Conservation (phyloP, 2,888 invertebrate species). For the Hyalella azteca region DNA sequence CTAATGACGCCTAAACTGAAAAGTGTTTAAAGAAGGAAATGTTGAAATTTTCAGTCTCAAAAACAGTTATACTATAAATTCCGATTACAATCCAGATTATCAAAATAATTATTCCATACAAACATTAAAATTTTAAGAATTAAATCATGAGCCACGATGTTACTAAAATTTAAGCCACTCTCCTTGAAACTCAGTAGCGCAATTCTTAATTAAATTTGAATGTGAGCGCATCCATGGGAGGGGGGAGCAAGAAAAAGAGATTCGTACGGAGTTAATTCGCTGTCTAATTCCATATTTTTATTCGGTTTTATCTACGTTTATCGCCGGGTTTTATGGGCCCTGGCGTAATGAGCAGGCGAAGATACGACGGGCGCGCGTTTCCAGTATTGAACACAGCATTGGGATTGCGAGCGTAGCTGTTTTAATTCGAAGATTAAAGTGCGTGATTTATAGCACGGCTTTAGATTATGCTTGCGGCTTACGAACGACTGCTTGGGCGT, state of each 20-base stretch:
- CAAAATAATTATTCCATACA: too few relatives aligned
- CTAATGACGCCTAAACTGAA: too few relatives aligned
- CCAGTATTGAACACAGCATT: constrained; percentile 25
- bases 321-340: constrained; percentile 22
- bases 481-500: not conserved
- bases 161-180: too few relatives aligned
- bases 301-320: constrained; percentile 36
- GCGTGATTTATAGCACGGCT: constrained; percentile 4
- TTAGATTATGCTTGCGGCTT: constrained; percentile 27
- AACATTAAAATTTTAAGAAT: too few relatives aligned
- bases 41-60: too few relatives aligned
- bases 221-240: too few relatives aligned
- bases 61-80: too few relatives aligned
- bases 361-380: constrained; percentile 18
- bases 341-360: constrained; percentile 28
- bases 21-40: too few relatives aligned
- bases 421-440: constrained; percentile 34
- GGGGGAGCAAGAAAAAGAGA: not conserved
- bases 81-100: too few relatives aligned
- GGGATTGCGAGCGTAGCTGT: constrained; percentile 27
- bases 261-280: constrained; percentile 13
- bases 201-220: too few relatives aligned
- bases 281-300: constrained; percentile 32
- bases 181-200: too few relatives aligned
- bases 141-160: too few relatives aligned